phyloP scores from a whole-genome alignment of 1,140 invertebrate species.

The Whitmania pigra region DNA sequence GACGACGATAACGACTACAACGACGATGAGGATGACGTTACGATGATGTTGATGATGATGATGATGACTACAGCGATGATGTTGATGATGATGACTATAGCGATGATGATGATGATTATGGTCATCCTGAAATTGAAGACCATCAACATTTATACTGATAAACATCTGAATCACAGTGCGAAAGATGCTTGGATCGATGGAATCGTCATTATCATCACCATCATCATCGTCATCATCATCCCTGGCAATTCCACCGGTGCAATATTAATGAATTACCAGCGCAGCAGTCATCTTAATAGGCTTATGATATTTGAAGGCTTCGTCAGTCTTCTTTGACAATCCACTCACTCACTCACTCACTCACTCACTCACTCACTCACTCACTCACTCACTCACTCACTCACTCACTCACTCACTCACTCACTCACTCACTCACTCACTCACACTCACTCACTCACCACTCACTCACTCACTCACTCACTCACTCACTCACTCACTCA shows the following conservation, averaged over 20 bases:
- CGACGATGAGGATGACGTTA: not conserved
- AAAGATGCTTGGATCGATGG: not conserved
- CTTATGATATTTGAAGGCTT: no score
- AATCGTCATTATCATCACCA: not conserved
- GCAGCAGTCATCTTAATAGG: no score
- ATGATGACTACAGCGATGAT: not conserved
- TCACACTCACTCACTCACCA: no score
- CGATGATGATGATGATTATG: constrained; percentile 4
- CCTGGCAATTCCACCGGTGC: no score
- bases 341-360: not conserved
- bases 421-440: no score
- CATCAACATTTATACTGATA: not conserved
- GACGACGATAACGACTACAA: no score
- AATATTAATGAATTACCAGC: no score
- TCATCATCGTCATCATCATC: no score
- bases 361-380: not conserved
- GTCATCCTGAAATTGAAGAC: not conserved
- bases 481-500: not conserved
- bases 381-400: not conserved
- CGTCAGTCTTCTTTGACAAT: no score
- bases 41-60: not conserved
- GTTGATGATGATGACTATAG: not conserved
- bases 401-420: no score
- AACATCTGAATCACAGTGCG: not conserved
- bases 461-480: no score